phyloP scores from a whole-genome alignment of 2,797 vertebrate species.

The Natrix natrix region DNA sequence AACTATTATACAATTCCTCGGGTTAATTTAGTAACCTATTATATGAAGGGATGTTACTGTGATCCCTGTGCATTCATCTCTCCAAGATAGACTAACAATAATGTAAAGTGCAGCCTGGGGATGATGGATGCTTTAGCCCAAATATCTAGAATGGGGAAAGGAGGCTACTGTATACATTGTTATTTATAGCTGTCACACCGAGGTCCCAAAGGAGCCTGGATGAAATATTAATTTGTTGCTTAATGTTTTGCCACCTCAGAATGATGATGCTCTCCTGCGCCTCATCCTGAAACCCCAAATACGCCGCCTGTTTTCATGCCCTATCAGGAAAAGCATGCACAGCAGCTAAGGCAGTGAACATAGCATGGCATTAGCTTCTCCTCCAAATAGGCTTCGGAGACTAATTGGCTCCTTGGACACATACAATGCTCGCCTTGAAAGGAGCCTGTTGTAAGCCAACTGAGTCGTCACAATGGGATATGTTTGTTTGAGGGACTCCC shows the following conservation, averaged over 20 bases:
- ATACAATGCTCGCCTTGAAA: constrained; percentile 13
- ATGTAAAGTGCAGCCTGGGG: not conserved
- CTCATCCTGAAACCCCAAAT: not conserved
- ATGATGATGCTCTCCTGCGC: not conserved
- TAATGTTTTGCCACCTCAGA: not conserved
- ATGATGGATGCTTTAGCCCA: not conserved
- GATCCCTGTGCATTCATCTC: not conserved
- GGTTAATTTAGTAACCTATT: too few species aligned
- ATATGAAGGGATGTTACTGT: not conserved
- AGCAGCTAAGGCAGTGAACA: not conserved
- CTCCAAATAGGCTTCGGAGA: not conserved
- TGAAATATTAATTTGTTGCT: not conserved
- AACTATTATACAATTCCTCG: not conserved
- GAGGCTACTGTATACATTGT: not conserved
- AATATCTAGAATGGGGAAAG: not conserved
- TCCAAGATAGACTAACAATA: not conserved
- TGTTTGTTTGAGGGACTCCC: not conserved
- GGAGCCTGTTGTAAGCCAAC: not conserved
- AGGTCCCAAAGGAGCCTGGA: not conserved
- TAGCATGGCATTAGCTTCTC: not conserved
- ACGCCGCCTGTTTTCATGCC: not conserved
- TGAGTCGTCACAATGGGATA: not conserved
- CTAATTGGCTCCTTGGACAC: not conserved
- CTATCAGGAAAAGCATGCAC: too few species aligned
- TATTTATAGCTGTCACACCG: not conserved